These are phyloP conservation scores for Adelosebastes latens DNA, from an alignment of 2,797 vertebrate genomes.

Conservation along the genomic window DNA sequence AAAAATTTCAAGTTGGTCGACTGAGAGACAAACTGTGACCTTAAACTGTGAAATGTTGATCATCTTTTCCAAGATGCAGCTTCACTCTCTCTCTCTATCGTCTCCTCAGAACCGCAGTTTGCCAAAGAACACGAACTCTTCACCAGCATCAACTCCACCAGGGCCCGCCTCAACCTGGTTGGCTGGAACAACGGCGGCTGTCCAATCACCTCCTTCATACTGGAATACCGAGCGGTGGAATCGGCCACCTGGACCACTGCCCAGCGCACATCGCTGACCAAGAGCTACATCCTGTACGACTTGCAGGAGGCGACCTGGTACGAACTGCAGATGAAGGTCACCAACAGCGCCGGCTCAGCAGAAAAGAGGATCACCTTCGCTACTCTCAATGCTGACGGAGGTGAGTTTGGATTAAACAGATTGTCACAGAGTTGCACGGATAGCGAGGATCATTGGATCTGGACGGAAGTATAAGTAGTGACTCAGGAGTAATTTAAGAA, in stretches of 20 bases:
- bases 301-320: constrained; percentile 98
- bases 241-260: constrained; percentile 93
- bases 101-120: constrained; percentile 92
- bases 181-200: constrained; percentile 99
- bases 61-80: not conserved
- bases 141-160: constrained; percentile 94
- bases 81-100: not conserved
- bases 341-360: constrained; percentile 96
- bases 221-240: constrained; percentile 95
- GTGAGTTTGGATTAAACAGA: constrained; percentile 84
- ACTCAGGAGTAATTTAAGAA: not conserved
- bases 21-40: not conserved
- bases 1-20: not conserved
- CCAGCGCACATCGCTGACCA: constrained; percentile 94
- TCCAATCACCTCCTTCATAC: constrained; percentile 95
- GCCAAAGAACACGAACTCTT: constrained; percentile 98
- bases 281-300: constrained; percentile 95
- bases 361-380: constrained; percentile 96
- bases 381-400: constrained; percentile 94
- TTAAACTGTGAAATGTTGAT: not conserved
- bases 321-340: constrained; percentile 96
- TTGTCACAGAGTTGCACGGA: constrained; percentile 2
- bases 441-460: constrained; percentile 4
- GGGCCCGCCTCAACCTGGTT: constrained; percentile 93
- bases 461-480: not conserved